Conservation (phyloP, 2,113 vertebrate species). For the Chionis minor region DNA sequence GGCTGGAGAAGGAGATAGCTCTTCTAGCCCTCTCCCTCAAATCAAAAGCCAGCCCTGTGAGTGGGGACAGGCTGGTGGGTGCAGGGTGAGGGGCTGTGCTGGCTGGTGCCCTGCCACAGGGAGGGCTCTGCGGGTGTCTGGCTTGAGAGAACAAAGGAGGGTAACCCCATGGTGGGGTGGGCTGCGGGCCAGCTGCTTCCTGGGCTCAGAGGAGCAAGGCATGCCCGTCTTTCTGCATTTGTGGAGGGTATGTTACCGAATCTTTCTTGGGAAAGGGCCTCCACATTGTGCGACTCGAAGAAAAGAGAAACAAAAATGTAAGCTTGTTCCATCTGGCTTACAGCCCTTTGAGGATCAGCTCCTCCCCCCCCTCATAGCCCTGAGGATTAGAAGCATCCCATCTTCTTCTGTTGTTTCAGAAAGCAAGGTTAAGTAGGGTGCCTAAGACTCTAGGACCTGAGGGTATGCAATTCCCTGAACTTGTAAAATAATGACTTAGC, state of each 20-base stretch:
- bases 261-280: neutral
- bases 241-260: neutral
- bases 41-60: neutral
- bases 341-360: neutral
- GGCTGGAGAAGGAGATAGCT: neutral
- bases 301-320: neutral
- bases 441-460: neutral
- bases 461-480: neutral
- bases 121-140: neutral
- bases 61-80: neutral
- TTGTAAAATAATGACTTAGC: constrained; percentile 41
- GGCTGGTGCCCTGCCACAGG: neutral
- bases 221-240: rapidly evolving
- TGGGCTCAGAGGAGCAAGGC: neutral
- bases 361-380: neutral
- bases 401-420: neutral
- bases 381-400: neutral
- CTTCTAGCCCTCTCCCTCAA: rapidly evolving
- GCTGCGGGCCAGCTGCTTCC: neutral
- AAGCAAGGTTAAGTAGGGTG: neutral
- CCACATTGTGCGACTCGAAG: neutral
- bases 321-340: neutral
- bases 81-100: neutral
- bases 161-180: rapidly evolving
- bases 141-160: neutral